Base-by-base conservation (phyloP, 2,113 vertebrate genomes). In the Oryzias celebensis region DNA sequence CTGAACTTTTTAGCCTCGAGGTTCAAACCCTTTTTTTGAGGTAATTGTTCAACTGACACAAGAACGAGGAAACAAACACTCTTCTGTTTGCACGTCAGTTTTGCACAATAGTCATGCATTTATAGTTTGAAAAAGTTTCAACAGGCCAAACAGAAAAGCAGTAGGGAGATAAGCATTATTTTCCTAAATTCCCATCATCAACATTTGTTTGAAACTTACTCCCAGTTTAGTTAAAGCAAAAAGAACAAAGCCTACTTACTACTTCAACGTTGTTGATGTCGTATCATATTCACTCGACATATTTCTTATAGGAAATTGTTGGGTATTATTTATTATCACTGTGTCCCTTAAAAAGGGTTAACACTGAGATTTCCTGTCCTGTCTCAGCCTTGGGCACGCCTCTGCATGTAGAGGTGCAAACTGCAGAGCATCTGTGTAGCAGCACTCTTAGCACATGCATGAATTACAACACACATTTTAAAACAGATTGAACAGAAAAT, bases 401-500 rank as follows among this genome's bases (percentile, higher is more conserved):
- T 90, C 90, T 89, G 92, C 93, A 91, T 73, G 86, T 83, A 89
- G 91, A 93, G 87, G 85, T 94, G 78, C 88, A 93, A 92, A 94
- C 91, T 91, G 55, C 82, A 79, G 94, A 95, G 94, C 93, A 95
- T 94, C 93, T 96, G 93, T 92, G 87, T 74, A 65, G 78, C 49
- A 79, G 73, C 72, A 45, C 52, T 90, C 81, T 71, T 82, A 36
- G 89, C 83, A 82, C 88, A 90, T 79, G 81, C 90, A 86, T 87
- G 91, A 80, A 90, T 45, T 28, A 18, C 36, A 24, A 48, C 20
- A 56, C 56, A 61, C 22, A 50, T 43, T 58, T 68, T 66, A 18
- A 28, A 71, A 43, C 55, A 61, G 14, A 56, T 13, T 23, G 50
- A 43, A 49, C 22, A 15, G 41, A 67, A 57, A 62, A 65, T 58